Conservation (phyloP, 1,140 invertebrate species). For the Andricus grossulariae region DNA sequence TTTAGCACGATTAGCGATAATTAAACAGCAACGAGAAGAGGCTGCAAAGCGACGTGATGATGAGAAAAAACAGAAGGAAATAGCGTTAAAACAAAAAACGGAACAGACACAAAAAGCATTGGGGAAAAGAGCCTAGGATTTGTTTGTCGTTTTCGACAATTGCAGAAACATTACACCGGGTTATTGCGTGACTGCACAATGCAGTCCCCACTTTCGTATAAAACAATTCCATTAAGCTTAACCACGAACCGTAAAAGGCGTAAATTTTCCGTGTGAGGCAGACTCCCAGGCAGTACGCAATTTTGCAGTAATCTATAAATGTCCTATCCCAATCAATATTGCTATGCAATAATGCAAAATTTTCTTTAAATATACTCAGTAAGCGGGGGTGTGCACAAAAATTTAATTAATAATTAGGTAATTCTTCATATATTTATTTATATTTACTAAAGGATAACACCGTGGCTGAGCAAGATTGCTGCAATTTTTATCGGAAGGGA, state of each 20-base stretch:
- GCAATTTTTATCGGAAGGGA: no score
- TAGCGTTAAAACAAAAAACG: constrained; percentile 76
- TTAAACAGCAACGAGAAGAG: constrained; percentile 95
- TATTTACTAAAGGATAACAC: no score
- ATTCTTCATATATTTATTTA: no score
- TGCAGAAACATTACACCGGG: not conserved
- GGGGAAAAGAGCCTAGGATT: constrained; percentile 73
- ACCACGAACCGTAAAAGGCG: constrained; percentile 23
- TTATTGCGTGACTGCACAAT: constrained; percentile 23
- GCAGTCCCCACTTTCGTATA: constrained; percentile 42
- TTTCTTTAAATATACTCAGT: no score
- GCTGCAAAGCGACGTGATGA: constrained; percentile 92
- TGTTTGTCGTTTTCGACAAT: not conserved
- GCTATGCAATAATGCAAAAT: no score
- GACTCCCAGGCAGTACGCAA: no score
- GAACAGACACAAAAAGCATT: constrained; percentile 78
- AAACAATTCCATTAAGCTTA: constrained; percentile 49
- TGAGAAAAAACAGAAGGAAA: constrained; percentile 86
- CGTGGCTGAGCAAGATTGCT: no score
- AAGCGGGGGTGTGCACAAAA: no score
- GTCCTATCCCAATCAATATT: no score
- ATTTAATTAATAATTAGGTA: no score
- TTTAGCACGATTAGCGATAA: constrained; percentile 91
- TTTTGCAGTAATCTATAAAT: no score
- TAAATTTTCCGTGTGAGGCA: no score